Base-by-base conservation (phyloP, 2,797 vertebrate genomes). In the Macroramphosus scolopax region DNA sequence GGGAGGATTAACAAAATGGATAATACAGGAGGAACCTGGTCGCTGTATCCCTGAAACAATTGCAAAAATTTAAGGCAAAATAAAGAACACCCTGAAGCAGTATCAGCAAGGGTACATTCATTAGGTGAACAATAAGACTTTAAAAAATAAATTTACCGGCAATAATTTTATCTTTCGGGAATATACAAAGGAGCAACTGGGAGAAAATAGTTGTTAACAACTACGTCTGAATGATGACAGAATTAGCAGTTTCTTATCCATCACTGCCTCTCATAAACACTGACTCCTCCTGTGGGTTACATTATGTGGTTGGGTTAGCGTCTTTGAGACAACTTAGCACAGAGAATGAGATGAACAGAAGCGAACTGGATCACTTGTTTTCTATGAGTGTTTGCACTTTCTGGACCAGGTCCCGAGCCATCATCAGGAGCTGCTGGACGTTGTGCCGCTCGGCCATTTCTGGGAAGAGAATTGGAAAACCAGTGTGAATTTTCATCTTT, bases 361-460 rank as follows among this genome's bases (percentile, higher is more conserved):
- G 41, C 28, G 8, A 31, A 36, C 13, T 10, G 12, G 44, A 41
- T 95, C 89, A 99, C 83, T 99, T 98, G 90, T 99, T 99, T 82
- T 98, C 95, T 0, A 99, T 98, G 65, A 98, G 92, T 0, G 92
- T 97, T 90, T 99, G 97, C 38, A 99, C 97, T 83, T 97, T 98
- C 69, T 93, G 90, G 56, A 98, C 96, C 7, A 99, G 82, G 77
- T 97, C 94, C 53, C 93, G 91, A 30, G 97, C 95, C 86, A 95
- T 93, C 77, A 89, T 92, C 82, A 97, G 84, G 61, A 98, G 89
- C 77, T 94, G 92, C 3, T 92, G 92, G 43, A 93, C 91, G 35
- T 94, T 90, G 80, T 99, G 97, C 14, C 89, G 84, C 67, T 98
- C 97, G 0, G 96, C 97, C 97, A 99, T 99, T 84, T 99, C 97